These are phyloP conservation scores for Halesus radiatus DNA, from an alignment of 1,140 invertebrate species.

Conservation along the genomic window DNA sequence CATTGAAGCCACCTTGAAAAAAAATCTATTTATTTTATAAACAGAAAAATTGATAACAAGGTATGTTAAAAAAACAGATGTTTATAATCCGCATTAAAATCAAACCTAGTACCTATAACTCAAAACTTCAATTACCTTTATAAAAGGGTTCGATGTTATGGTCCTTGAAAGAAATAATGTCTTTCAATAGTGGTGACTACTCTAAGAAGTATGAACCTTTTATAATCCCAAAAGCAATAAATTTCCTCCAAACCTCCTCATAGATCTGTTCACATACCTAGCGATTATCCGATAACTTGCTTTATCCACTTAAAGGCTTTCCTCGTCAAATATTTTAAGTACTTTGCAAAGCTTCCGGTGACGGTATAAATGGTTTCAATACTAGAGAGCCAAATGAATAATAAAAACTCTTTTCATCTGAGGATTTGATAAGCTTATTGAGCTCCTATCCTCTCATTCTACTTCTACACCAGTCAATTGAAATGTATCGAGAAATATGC, in stretches of 20 bases:
- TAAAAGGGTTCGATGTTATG: slow-evolving; percentile 1
- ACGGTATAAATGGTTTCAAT: slow-evolving; percentile 30
- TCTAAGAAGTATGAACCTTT: slow-evolving; percentile 50
- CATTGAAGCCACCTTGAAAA: too few species aligned
- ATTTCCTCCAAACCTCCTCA: slow-evolving; percentile 29
- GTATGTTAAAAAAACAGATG: not conserved
- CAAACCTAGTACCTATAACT: not conserved
- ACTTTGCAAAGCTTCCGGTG: slow-evolving; percentile 32
- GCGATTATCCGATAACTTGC: slow-evolving; percentile 54
- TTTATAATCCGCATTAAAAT: not conserved
- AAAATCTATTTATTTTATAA: too few species aligned
- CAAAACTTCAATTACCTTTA: slow-evolving; percentile 15
- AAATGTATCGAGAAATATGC: too few species aligned
- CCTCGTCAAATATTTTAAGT: slow-evolving; percentile 53
- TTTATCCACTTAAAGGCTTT: slow-evolving; percentile 54
- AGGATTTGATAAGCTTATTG: not conserved
- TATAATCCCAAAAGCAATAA: slow-evolving; percentile 54
- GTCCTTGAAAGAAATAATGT: slow-evolving; percentile 31
- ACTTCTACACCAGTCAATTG: not conserved
- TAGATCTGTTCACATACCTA: slow-evolving; percentile 45
- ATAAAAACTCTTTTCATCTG: not conserved
- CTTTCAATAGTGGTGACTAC: slow-evolving; percentile 36
- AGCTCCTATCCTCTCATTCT: not conserved
- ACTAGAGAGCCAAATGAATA: slow-evolving; percentile 4
- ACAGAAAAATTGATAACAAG: too few species aligned